Evolutionary conservation across 2,113 vertebrate genomes (phyloP), one percentile per base, ranked within the genome.

Genomic region (Isichthys henryi): DNA sequence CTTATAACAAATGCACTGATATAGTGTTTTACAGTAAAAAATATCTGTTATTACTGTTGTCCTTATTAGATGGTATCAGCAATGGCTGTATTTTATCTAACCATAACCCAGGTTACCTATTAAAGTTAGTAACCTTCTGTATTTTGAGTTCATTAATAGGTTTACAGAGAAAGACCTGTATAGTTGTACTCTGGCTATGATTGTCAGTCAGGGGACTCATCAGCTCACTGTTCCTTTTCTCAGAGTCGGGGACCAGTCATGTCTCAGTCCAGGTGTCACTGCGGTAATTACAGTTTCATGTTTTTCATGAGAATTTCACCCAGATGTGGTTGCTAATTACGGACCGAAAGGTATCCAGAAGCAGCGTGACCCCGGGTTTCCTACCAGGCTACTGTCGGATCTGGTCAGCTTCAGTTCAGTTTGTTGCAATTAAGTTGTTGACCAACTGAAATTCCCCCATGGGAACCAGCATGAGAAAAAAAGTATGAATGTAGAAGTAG

Each of bases 281-380:
- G 82, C 19, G 43, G 43, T 45, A 45, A 83, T 84, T 83, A 48
- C 52, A 53, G 74, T 85, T 83, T 53, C 23, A n/a, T 49, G 5
- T 52, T 89, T 80, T 52, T 49, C 17, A n/a, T 84, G 87, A 43
- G 87, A 70, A 89, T 84, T n/a, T 50, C 35, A 50, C 27, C 46
- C 88, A 80, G 86, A 56, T 48, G 58, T 43, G 9, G 35, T n/a
- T 45, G 56, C 15, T 89, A 43, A 56, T 88, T 56, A 66, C 3
- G 56, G 46, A 66, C 48, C 35, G 50, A 58, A 46, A 8, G 46
- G 83, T 85, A 50, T 27, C 35, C 17, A 6, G 27, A 10, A 43
- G 56, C 17, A 11, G 3, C 43, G 17, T 39, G 21, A 46, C 35
- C 35, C 31, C 35, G 8, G 45, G 17, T 10, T 84, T n/a, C 23